Evolutionary conservation across 2,113 vertebrate species (phyloP).

Genomic region (Oryzias celebensis): DNA sequence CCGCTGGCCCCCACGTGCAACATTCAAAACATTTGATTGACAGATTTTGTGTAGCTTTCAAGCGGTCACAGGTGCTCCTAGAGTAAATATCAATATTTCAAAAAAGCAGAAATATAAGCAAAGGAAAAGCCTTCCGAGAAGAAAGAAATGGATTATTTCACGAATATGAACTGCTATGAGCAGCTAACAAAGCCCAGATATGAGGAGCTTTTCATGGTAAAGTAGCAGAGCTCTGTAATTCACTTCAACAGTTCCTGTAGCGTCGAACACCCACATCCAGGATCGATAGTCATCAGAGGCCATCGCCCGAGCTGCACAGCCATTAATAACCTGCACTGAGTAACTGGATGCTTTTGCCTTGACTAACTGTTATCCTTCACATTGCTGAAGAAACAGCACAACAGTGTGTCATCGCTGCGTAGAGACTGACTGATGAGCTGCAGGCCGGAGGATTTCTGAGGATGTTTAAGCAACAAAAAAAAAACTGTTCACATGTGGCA

Average conservation of each 20-base stretch:
- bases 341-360: constrained; percentile 36
- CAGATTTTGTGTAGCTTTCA: no score
- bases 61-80: no score
- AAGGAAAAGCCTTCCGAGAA: no score
- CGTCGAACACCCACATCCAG: constrained; percentile 27
- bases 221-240: constrained; percentile 39
- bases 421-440: constrained; percentile 15
- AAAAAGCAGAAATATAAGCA: no score
- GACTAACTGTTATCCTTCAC: constrained; percentile 60
- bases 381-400: constrained; percentile 25
- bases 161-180: constrained; percentile 20
- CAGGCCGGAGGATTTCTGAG: constrained; percentile 10
- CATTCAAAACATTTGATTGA: no score
- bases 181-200: constrained; percentile 33
- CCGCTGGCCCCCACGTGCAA: no score
- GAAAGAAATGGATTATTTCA: neutral
- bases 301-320: constrained; percentile 38
- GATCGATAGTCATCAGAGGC: constrained; percentile 69
- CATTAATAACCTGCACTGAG: constrained; percentile 63
- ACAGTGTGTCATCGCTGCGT: constrained; percentile 21
- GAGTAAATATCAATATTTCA: no score
- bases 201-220: constrained; percentile 34
- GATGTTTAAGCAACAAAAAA: neutral
- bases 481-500: neutral
- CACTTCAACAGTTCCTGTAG: constrained; percentile 37